Evolutionary conservation across 2,888 invertebrate genomes (phyloP).

Genomic region (Nymphalis polychloros): DNA sequence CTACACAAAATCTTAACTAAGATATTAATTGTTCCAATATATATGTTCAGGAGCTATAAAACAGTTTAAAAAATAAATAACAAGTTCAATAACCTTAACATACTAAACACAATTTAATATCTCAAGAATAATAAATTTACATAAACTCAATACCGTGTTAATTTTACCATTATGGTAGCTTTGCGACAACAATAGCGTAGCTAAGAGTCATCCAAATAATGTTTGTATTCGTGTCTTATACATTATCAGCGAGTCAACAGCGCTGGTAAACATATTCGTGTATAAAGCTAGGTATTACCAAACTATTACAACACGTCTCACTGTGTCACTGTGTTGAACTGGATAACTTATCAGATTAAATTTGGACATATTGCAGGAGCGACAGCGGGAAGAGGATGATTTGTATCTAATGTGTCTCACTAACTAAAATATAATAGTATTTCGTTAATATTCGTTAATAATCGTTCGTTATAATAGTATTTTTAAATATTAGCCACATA

Average conservation of each 20-base stretch:
- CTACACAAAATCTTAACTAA: too few relatives aligned
- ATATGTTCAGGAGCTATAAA: not conserved
- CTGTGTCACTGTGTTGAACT: conserved; percentile 60
- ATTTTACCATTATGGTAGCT: conserved; percentile 6
- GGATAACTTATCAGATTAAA: conserved; percentile 55
- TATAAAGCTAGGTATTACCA: conserved; percentile 44
- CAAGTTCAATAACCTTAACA: conserved; percentile 7
- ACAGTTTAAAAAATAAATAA: too few relatives aligned
- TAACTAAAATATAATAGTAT: too few relatives aligned
- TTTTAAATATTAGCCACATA: too few relatives aligned
- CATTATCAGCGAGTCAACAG: conserved; percentile 48
- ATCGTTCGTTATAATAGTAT: too few relatives aligned
- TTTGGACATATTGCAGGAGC: conserved; percentile 21
- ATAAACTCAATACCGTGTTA: conserved; percentile 10
- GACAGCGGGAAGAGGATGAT: conserved; percentile 17
- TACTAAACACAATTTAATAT: conserved; percentile 2
- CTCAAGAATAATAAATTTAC: conserved; percentile 3
- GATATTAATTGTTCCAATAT: too few relatives aligned
- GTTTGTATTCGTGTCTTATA: conserved; percentile 23
- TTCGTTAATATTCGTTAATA: too few relatives aligned
- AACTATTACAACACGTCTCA: conserved; percentile 59
- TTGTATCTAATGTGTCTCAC: not conserved
- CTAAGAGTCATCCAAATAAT: conserved; percentile 29
- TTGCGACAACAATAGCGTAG: conserved; percentile 19
- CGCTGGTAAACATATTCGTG: conserved; percentile 49